Evolutionary conservation across 1,140 invertebrate species (phyloP).

Genomic region (Ptiloglossa arizonensis): DNA sequence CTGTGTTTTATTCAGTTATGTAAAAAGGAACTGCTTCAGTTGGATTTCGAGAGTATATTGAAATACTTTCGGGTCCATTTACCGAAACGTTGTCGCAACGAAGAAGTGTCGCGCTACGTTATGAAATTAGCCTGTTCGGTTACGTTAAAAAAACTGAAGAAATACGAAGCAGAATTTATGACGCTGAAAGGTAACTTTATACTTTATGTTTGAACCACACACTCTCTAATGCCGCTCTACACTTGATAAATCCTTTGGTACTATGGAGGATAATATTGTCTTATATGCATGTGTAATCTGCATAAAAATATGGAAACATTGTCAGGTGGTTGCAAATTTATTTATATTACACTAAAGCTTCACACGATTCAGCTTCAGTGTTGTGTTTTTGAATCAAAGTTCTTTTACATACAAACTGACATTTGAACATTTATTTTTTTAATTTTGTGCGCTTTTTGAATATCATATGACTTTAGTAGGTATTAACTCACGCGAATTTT

Average conservation of each 20-base stretch:
- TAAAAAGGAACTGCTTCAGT: conserved; percentile 94
- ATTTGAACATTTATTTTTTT: neutral
- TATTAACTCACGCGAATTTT: neutral
- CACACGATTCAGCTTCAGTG: neutral
- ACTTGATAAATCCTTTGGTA: conserved; percentile 24
- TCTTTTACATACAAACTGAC: neutral
- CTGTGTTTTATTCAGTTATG: conserved; percentile 83
- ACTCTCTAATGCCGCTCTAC: conserved; percentile 28
- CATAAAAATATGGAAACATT: conserved; percentile 25
- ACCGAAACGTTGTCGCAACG: conserved; percentile 97
- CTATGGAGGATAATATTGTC: neutral
- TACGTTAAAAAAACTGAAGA: conserved; percentile 97
- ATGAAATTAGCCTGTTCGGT: conserved; percentile 94
- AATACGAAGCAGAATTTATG: conserved; percentile 97
- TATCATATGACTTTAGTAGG: neutral
- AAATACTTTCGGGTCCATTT: conserved; percentile 97
- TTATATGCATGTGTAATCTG: conserved; percentile 49
- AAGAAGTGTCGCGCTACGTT: conserved; percentile 93
- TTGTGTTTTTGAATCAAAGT: neutral
- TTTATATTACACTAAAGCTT: conserved; percentile 17
- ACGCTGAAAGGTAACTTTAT: conserved; percentile 88
- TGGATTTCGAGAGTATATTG: conserved; percentile 97
- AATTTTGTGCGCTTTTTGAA: neutral
- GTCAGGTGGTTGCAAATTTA: conserved; percentile 44
- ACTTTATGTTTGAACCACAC: conserved; percentile 77